Base-by-base conservation (phyloP, 2,888 invertebrate genomes). In the Pammene aurita region DNA sequence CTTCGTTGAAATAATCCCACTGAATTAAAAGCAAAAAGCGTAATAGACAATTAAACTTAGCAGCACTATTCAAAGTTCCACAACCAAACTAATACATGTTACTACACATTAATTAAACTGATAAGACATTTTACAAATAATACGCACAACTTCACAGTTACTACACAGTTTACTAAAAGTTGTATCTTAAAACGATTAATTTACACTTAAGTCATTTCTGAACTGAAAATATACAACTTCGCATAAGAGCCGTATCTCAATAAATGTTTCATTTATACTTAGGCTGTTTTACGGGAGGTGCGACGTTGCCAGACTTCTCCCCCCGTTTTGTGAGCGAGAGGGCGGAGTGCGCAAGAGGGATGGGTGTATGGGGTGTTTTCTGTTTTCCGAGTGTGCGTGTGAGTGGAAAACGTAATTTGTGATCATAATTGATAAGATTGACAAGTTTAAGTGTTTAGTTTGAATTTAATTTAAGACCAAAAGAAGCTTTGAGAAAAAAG, bases 281-380 rank as follows among this genome's bases (percentile, higher is more conserved):
- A 67, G 41, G 62, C 13, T 35, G 10, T 64, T 68, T 46, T 58
- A 35, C 13, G 52, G 26, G 65, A 16, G 48, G 55, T 34, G 87
- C 86, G 79, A 75, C 82, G 88, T 85, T 88, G 88, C 86, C 86
- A 82, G 76, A 72, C 71, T 78, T 75, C 80, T 78, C 65, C 73
- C 84, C 86, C 84, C 80, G 75, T 74, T 74, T 71, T 73, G 63
- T 66, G 81, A 62, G 67, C 79, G 73, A 80, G 80, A 60, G 55
- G 69, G 4, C 16, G 57, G 57, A 66, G 2, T 13, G 63, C 61
- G 60, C 61, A 78, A 77, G 60, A 26, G 80, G 73, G 81, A 79
- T 42, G 13, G 66, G 26, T 55, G 57, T 61, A 66, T 69, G 65
- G 64, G 54, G 64, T 57, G 64, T 57, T 57, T 58, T 57, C 65